phyloP scores from a whole-genome alignment of 2,113 vertebrate genomes.

The Chamaea fasciata region DNA sequence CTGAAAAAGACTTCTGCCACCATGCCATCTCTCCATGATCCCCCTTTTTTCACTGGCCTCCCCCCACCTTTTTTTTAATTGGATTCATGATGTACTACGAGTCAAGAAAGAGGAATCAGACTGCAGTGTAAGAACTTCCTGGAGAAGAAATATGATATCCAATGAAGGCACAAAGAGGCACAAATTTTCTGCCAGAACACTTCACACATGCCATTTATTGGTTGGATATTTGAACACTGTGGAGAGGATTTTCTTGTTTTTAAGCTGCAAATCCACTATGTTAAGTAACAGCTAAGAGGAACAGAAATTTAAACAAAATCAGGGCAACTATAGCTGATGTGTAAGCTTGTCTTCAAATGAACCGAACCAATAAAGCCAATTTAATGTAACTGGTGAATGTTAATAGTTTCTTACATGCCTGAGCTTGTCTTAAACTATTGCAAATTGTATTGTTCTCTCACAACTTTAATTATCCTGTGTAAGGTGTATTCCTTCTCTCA shows the following conservation, averaged over 20 bases:
- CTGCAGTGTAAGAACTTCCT: not conserved
- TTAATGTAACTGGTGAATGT: not conserved
- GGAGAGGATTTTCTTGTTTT: not conserved
- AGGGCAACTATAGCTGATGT: not conserved
- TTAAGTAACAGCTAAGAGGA: not conserved
- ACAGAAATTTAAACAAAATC: not conserved
- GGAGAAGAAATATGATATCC: not conserved
- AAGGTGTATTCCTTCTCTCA: not conserved
- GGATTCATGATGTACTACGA: not conserved
- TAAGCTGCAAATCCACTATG: not conserved
- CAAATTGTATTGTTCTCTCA: not conserved
- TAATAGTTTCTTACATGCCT: not conserved
- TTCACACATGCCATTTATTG: not conserved
- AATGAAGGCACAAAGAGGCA: not conserved
- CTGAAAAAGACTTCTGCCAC: not conserved
- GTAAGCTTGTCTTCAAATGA: not conserved
- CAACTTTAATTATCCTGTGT: not conserved
- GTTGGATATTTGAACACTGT: not conserved
- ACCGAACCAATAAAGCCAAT: not conserved
- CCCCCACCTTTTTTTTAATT: rapidly evolving
- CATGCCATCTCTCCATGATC: not conserved
- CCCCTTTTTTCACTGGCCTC: not conserved
- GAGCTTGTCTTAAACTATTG: not conserved
- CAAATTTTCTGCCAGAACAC: not conserved
- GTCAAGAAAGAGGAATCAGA: not conserved